Evolutionary conservation across 64 coral and sea anemone genomes (phyloP).

Genomic region (Montipora foliosa): DNA sequence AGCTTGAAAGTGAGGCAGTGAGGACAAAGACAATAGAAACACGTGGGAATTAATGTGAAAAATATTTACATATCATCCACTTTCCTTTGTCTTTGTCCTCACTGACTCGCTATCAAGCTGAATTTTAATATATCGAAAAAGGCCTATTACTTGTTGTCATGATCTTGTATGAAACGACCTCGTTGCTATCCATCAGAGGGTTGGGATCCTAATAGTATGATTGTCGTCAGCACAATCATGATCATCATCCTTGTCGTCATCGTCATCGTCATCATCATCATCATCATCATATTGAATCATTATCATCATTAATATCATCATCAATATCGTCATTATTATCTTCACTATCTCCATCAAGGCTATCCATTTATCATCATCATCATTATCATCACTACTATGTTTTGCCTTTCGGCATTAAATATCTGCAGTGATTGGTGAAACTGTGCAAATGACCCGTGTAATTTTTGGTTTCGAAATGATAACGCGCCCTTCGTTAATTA

Average conservation of each 20-base stretch:
- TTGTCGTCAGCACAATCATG: conserved; percentile 12
- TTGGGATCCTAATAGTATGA: not conserved
- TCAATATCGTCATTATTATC: no score
- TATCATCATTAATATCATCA: not conserved
- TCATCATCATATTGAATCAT: not conserved
- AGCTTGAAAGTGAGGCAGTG: no score
- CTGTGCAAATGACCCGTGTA: not conserved
- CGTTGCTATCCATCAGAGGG: not conserved
- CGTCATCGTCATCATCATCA: not conserved
- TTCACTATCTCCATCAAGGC: no score
- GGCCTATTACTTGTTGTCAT: not conserved
- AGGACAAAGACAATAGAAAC: no score
- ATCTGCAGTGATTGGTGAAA: not conserved
- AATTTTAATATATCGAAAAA: no score
- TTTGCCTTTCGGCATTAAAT: no score
- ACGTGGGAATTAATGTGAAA: no score
- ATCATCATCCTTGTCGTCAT: not conserved
- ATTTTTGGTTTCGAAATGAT: not conserved
- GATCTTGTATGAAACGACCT: not conserved
- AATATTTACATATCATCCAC: no score
- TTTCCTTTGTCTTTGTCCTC: no score
- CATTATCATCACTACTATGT: not conserved
- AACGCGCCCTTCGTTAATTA: not conserved
- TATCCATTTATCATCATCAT: not conserved
- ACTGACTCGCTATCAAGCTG: no score